Evolutionary conservation across 2,888 invertebrate genomes (phyloP), one percentile per base, ranked within the genome.

Genomic region (Trissonchulus sp.): DNA sequence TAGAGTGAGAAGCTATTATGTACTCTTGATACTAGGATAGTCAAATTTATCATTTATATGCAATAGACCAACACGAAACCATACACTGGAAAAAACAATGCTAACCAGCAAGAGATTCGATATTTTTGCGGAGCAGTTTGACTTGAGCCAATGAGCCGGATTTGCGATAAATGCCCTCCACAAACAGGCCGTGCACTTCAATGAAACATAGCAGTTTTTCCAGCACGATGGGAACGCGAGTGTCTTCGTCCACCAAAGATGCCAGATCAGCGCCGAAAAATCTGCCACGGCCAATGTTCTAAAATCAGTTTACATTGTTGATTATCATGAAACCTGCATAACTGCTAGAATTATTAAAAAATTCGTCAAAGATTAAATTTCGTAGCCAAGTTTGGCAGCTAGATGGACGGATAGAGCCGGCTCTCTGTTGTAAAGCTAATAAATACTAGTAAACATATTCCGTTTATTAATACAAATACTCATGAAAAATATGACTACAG

Each of bases 151-250:
- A 82, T 18, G 86, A 84, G 2, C 88, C 95, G 79, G 93, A 92
- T 84, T 96, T 96, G 72, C 96, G 88, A 85, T 97, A 96, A 77
- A 97, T 89, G 0, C 96, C 96, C 83, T 94, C 95, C 0, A 92
- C 92, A 85, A 94, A 94, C 65, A 96, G 87, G 8, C 95, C 95
- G 79, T 91, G 90, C 88, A 93, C 90, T 87, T 97, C 96, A 81
- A 97, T 93, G 38, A 92, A 91, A 48, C 91, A 91, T 79, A 96
- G 91, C 72, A 97, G 88, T 78, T 92, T 88, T 84, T 95, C 95
- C 60, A 95, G 90, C 8, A 95, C 91, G n/a, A 90, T 86, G 0
- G 96, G 96, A 78, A 82, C 79, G 2, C 77, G 71, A 23, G 68
- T 79, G 18, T 83, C 83, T 36, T 84, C 84, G 63, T 83, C 81